Conservation (phyloP, 2,888 invertebrate species). For the Nebria salina region DNA sequence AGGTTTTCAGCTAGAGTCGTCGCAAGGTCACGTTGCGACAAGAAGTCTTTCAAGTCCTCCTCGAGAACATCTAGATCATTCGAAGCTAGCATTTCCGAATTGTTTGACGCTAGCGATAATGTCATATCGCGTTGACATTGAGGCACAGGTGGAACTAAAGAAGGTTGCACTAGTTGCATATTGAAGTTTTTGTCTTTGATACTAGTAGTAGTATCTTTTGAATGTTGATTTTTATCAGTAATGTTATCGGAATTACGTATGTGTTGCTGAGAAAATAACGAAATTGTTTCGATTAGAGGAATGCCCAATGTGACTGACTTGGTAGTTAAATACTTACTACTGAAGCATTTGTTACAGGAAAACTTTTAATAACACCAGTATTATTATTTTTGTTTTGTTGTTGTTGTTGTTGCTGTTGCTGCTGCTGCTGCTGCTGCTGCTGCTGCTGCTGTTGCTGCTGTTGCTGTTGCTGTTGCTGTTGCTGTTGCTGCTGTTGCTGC, state of each 20-base stretch:
- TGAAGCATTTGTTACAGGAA: slow-evolving; percentile 42
- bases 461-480: too few relatives aligned
- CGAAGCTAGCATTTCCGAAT: slow-evolving; percentile 49
- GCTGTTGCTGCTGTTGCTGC: too few relatives aligned
- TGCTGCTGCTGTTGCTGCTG: too few relatives aligned
- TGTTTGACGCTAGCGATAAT: slow-evolving; percentile 54
- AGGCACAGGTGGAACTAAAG: slow-evolving; percentile 53
- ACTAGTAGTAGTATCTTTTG: slow-evolving; percentile 62
- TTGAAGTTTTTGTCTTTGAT: slow-evolving; percentile 58
- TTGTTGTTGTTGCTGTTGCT: slow-evolving; percentile 17
- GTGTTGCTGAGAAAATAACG: background rate
- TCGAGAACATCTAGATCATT: slow-evolving; percentile 70
- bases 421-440: background rate
- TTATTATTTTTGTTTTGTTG: slow-evolving; percentile 32
- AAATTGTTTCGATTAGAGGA: too few relatives aligned
- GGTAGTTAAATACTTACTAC: slow-evolving; percentile 2
- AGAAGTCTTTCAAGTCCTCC: slow-evolving; percentile 76
- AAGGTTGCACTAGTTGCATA: slow-evolving; percentile 53
- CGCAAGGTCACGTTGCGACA: slow-evolving; percentile 79
- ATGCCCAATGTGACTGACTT: too few relatives aligned
- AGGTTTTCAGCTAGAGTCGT: slow-evolving; percentile 89
- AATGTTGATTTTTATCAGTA: slow-evolving; percentile 25
- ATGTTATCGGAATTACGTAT: background rate
- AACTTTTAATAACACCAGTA: slow-evolving; percentile 55
- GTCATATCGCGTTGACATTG: slow-evolving; percentile 52